Evolutionary conservation across 37 sponge, comb jelly and placozoan species (phyloP), one percentile per base, ranked within the genome.

Genomic region (Eunapius fragilis): DNA sequence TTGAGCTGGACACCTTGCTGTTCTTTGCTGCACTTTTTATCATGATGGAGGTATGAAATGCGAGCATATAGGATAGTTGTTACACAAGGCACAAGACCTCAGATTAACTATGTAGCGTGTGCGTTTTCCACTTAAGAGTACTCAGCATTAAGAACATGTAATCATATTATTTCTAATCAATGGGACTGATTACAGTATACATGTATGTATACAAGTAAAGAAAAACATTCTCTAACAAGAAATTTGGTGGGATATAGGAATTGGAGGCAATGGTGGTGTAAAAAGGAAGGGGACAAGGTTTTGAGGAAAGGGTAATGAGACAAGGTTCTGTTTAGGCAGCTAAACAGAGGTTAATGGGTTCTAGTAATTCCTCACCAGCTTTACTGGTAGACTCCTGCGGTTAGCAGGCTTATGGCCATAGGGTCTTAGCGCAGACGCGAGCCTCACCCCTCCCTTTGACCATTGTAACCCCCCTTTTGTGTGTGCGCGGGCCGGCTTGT

Each of bases 21-120:
- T 98, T 98, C 90, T 98, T 98, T 93, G 98, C 95, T 67, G 98
- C 82, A 24, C 92, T 98, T 27, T 98, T 98, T 82, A 79, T 98
- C 31, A 84, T 98, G 13, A 96, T 98, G 95, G 94, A 96, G 93
- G 91, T 90, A 67, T 86, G 37, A 77, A n/a, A n/a, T n/a, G n/a
- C n/a, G n/a, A n/a, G n/a, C n/a, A n/a, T n/a, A n/a, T n/a, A n/a
- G n/a, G n/a, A n/a, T n/a, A n/a, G n/a, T n/a, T n/a, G n/a, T n/a
- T n/a, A n/a, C n/a, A n/a, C n/a, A n/a, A n/a, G n/a, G n/a, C n/a
- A n/a, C n/a, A n/a, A n/a, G n/a, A n/a, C n/a, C n/a, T n/a, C n/a
- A n/a, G n/a, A n/a, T n/a, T n/a, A n/a, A n/a, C n/a, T n/a, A n/a
- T n/a, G n/a, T n/a, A n/a, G n/a, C n/a, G n/a, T n/a, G n/a, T n/a